phyloP scores from a whole-genome alignment of 1,140 invertebrate species.

The Triops cancriformis region DNA sequence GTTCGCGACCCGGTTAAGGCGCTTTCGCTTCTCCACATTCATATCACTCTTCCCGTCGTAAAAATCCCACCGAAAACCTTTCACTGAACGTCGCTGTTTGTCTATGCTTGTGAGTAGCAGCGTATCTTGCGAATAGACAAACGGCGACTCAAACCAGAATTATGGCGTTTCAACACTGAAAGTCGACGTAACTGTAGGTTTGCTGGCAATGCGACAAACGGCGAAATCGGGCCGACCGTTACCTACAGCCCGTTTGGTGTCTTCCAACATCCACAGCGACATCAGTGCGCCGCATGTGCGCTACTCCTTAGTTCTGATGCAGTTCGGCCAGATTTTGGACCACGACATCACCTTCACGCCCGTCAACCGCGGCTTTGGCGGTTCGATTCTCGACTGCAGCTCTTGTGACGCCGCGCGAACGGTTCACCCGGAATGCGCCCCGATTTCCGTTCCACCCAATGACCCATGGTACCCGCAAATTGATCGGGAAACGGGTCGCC shows the following conservation, averaged over 20 bases:
- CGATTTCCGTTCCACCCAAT: constrained; percentile 47
- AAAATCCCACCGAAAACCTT: too few species aligned
- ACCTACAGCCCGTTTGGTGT: constrained; percentile 42
- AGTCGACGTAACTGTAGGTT: constrained; percentile 33
- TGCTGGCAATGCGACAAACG: constrained; percentile 36
- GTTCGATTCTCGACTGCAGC: constrained; percentile 43
- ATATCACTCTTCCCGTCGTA: too few species aligned
- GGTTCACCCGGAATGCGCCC: constrained; percentile 49
- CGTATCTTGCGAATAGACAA: too few species aligned
- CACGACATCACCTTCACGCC: constrained; percentile 53
- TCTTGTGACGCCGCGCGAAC: constrained; percentile 41
- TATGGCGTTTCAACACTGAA: too few species aligned
- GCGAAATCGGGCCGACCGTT: constrained; percentile 37
- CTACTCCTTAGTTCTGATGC: constrained; percentile 44
- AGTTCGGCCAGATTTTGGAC: constrained; percentile 50
- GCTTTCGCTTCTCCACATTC: too few species aligned
- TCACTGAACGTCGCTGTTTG: too few species aligned
- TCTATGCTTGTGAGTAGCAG: too few species aligned
- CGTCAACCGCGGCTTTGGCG: constrained; percentile 42
- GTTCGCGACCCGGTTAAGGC: too few species aligned
- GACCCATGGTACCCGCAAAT: constrained; percentile 48
- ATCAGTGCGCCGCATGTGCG: constrained; percentile 42
- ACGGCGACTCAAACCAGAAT: too few species aligned
- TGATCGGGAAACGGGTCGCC: constrained; percentile 41
- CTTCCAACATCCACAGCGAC: constrained; percentile 41